Base-by-base conservation (phyloP, 2,888 invertebrate species). In the Dysmachus trigonus region DNA sequence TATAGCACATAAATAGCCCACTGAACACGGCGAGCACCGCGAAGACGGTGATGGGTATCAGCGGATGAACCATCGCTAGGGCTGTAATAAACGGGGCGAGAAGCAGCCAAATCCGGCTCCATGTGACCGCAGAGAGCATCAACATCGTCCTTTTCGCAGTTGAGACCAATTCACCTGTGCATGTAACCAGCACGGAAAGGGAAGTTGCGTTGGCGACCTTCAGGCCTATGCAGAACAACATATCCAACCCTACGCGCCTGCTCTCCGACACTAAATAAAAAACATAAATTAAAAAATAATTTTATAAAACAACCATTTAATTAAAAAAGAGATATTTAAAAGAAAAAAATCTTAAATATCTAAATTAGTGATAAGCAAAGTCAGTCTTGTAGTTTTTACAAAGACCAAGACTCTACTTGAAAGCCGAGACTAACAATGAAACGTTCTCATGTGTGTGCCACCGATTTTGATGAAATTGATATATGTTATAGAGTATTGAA, bases 181-280 rank as follows among this genome's bases (percentile, higher is more conserved):
- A 92, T 0, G 92, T 91, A 31, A 90, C 91, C 0, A 92, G 89
- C 13, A 92, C 90, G 2, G 92, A 91, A 53, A 92, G 89, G 0
- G 91, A 90, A 0, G 91, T 90, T 0, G 92, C 90, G 51, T 91
- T 92, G 30, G 91, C 90, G 18, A 92, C 89, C 87, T 92, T 92
- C 1, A 92, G 88, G 0, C 90, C 82, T 86, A 92, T 89, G 89
- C 92, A 91, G 18, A 92, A 91, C 0, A 90, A 86, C 87, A 92
- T 90, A 84, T 92, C 90, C 79, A 91, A 86, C 0, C 91, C 90
- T 1, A 91, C 89, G 31, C 90, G 90, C 1, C 90, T 90, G 0
- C 89, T 89, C 85, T 90, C 90, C 87, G 88, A 88, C 8, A 90
- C 89, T 89, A 86, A 35, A 72, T 18, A n/a, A 15, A n/a, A n/a